Evolutionary conservation across 2,888 invertebrate genomes (phyloP), one percentile per base, ranked within the genome.

Genomic region (Rapana venosa): DNA sequence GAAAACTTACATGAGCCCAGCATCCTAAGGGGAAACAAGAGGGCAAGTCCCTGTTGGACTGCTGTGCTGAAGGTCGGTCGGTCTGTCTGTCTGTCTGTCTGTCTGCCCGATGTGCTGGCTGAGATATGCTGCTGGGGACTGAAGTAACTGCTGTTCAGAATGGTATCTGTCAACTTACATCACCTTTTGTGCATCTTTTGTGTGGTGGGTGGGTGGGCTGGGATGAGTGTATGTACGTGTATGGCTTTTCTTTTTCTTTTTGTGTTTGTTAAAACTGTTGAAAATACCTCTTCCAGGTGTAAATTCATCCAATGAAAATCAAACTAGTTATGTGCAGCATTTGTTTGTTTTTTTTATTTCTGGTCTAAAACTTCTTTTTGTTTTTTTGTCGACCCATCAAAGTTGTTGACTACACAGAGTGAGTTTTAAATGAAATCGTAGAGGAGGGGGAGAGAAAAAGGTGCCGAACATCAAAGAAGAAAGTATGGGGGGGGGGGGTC

Each of bases 111-210:
- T 66, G n/a, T 58, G 86, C 86, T 86, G 86, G 66, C 26, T 32
- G 36, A 26, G 86, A 32, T 66, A 86, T 74, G 70, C 47, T 47
- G 22, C 74, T 74, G 66, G 66, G 36, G 26, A 36, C 74, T 77
- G 32, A 47, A 36, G 17, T 61, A 86, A 87, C 87, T 87, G 87
- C 87, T 87, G 87, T 74, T 87, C 1, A 83, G 36, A 35, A n/a
- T 47, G 15, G n/a, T 70, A 74, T 66, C 87, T 87, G 32, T 66
- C 20, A 32, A 87, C 87, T 70, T 87, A 56, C 47, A 86, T 83
- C 11, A 47, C 22, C 22, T 83, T 83, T 13, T 22, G 47, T 36
- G 26, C 30, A 79, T 15, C 32, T 79, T 17, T 32, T 30, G 15
- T 79, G 4, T 47, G 47, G 47, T 47, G 47, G 8, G 47, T 47